phyloP scores from a whole-genome alignment of 2,797 vertebrate genomes.

The Helicolenus hilgendorfi region DNA sequence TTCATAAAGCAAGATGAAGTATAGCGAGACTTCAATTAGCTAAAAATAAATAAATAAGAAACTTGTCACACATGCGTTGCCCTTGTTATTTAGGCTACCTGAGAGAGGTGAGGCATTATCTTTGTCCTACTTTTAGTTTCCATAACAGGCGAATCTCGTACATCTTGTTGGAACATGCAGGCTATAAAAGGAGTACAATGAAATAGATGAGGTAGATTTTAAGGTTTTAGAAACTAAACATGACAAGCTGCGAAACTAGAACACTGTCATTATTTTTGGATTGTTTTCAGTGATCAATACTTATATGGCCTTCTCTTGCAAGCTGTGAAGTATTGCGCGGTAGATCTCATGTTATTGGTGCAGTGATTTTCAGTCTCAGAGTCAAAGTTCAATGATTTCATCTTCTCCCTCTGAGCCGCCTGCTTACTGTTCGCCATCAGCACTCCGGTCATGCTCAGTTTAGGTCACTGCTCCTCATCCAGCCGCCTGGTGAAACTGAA shows the following conservation, averaged over 20 bases:
- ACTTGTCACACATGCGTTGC: conserved; percentile 10
- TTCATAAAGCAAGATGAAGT: neutral
- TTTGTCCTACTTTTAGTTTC: conserved; percentile 61
- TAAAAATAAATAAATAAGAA: conserved; percentile 11
- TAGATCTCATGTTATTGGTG: conserved; percentile 18
- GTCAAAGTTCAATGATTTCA: conserved; percentile 60
- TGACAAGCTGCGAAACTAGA: neutral
- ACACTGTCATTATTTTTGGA: neutral
- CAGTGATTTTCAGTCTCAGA: conserved; percentile 14
- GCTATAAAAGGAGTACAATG: conserved; percentile 28
- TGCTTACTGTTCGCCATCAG: conserved; percentile 54
- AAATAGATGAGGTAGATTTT: conserved; percentile 9
- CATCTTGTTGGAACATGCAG: conserved; percentile 16
- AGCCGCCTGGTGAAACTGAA: conserved; percentile 12
- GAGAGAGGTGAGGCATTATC: conserved; percentile 31
- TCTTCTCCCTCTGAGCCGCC: conserved; percentile 33
- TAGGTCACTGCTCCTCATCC: conserved; percentile 29
- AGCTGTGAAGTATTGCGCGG: neutral
- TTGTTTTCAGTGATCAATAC: neutral
- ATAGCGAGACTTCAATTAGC: conserved; percentile 14
- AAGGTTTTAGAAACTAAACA: neutral
- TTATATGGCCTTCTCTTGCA: neutral
- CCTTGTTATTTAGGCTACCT: conserved; percentile 24
- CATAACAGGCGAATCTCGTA: conserved; percentile 32
- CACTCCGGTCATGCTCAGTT: conserved; percentile 28